Evolutionary conservation across 2,113 vertebrate genomes (phyloP).

Genomic region (Abramis brama): DNA sequence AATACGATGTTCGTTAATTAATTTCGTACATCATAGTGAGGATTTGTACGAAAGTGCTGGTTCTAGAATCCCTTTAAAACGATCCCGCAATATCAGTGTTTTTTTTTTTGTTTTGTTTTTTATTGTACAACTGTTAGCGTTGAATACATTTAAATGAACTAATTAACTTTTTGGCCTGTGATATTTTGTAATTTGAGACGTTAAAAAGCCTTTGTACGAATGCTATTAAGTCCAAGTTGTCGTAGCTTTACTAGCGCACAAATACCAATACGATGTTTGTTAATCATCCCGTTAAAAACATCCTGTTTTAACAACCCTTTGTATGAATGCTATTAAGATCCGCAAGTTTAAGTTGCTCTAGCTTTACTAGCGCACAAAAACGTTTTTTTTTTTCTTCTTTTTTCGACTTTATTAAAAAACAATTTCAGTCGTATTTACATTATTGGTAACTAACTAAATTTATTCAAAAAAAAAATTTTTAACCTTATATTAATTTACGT

Average conservation of each 20-base stretch:
- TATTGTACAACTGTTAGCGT: neutral
- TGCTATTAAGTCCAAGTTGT: neutral
- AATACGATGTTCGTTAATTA: too few relatives aligned
- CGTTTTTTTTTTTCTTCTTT: neutral
- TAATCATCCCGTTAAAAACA: too few relatives aligned
- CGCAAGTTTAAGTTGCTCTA: neutral
- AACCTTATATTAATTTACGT: conserved; percentile 1
- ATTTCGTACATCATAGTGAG: neutral
- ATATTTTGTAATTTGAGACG: neutral
- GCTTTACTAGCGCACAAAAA: neutral
- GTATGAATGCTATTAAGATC: neutral
- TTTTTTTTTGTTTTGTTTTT: neutral
- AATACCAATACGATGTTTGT: too few relatives aligned
- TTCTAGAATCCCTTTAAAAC: conserved; percentile 25
- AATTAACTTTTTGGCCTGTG: neutral
- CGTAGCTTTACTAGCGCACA: neutral
- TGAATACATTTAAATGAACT: neutral
- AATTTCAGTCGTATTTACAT: neutral
- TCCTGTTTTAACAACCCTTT: neutral
- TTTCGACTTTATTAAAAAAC: neutral
- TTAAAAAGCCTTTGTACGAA: neutral
- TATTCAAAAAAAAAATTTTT: conserved; percentile 18
- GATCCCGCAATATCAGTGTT: neutral
- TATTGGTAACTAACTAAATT: conserved; percentile 40
- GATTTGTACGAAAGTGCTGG: conserved; percentile 40